These are phyloP conservation scores for Noctilio leporinus DNA, from an alignment of 2,113 vertebrate species.

Conservation along the genomic window DNA sequence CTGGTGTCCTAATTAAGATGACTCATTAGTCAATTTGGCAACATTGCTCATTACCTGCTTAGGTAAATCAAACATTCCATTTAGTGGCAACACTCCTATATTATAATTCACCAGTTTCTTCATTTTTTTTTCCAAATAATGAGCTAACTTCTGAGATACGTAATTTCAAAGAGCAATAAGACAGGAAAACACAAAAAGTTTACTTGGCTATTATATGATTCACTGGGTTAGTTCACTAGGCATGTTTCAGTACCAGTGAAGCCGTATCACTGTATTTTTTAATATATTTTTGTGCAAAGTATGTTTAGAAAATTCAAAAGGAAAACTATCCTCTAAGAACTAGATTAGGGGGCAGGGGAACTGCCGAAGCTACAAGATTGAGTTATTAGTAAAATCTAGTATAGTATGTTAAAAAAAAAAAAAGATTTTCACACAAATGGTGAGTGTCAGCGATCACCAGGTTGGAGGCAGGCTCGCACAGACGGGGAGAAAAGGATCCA, in stretches of 20 bases:
- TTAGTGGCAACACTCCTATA: not conserved
- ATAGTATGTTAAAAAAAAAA: not conserved
- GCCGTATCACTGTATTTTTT: not conserved
- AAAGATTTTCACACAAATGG: conserved; percentile 61
- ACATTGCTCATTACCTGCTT: not conserved
- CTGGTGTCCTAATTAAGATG: not conserved
- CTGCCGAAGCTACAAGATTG: conserved; percentile 15
- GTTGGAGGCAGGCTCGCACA: conserved; percentile 73
- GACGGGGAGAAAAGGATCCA: conserved; percentile 69
- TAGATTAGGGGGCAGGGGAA: not conserved
- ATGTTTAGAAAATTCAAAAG: conserved; percentile 33
- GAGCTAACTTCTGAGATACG: not conserved
- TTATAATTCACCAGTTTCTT: not conserved
- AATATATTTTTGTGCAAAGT: not conserved
- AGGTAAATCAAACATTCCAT: conserved; percentile 19
- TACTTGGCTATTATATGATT: not conserved
- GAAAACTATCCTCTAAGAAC: conserved; percentile 33
- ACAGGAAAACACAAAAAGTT: not conserved
- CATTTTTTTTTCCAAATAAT: not conserved
- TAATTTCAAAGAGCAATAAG: conserved; percentile 51
- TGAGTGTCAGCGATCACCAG: conserved; percentile 69
- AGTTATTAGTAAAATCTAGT: conserved; percentile 54
- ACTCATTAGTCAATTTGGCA: not conserved
- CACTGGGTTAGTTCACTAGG: conserved; percentile 35
- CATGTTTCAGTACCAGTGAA: conserved; percentile 46